Conservation (phyloP, 2,113 vertebrate species). For the Gnathonemus longibarbis region DNA sequence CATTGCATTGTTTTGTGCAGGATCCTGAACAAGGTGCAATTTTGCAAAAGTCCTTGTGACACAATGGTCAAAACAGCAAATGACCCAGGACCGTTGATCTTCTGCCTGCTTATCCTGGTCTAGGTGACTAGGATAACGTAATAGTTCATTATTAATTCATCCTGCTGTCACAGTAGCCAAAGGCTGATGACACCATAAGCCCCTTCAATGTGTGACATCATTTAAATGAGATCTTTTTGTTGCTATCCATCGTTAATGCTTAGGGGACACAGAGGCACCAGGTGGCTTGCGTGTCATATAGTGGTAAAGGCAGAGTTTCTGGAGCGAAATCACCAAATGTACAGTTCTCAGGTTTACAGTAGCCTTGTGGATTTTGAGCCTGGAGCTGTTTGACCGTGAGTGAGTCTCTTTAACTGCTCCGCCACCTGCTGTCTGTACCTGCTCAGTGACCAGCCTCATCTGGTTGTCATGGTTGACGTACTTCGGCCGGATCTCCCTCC, state of each 20-base stretch:
- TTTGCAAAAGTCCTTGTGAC: background rate
- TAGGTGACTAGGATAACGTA: background rate
- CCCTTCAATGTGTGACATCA: background rate
- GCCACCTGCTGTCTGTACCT: constrained; percentile 42
- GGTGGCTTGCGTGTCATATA: background rate
- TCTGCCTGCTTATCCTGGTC: background rate
- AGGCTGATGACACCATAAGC: background rate
- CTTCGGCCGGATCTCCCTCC: constrained; percentile 25
- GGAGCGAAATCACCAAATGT: background rate
- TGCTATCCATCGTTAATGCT: background rate
- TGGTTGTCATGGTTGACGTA: constrained; percentile 45
- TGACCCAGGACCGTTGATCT: background rate
- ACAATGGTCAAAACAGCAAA: background rate
- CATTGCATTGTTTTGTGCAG: background rate
- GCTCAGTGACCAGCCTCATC: constrained; percentile 61
- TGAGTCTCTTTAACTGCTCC: background rate
- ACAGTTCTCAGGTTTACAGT: background rate
- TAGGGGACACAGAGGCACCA: background rate
- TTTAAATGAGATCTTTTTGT: background rate
- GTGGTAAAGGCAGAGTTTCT: background rate
- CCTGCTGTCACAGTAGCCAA: background rate
- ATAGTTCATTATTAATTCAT: background rate
- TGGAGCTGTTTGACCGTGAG: background rate
- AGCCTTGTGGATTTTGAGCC: background rate
- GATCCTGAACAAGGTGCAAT: background rate